phyloP scores from a whole-genome alignment of 2,888 invertebrate genomes.

The Congeria kusceri region DNA sequence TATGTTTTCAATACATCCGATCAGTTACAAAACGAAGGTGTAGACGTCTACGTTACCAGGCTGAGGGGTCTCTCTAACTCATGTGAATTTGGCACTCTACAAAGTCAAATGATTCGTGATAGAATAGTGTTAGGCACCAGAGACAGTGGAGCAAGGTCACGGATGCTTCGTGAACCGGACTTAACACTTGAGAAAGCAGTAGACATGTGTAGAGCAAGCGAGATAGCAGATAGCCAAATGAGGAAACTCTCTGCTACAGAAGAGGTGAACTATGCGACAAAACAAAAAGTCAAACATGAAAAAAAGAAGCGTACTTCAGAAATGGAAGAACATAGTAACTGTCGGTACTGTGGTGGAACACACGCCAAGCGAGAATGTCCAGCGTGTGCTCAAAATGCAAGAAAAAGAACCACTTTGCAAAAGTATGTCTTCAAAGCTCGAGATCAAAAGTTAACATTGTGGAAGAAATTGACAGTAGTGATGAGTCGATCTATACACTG shows the following conservation, averaged over 20 bases:
- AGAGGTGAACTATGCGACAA: slow-evolving; percentile 12
- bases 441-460: no score
- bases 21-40: background rate
- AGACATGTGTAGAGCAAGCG: slow-evolving; percentile 4
- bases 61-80: background rate
- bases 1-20: background rate
- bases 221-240: slow-evolving; percentile 13
- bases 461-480: slow-evolving; percentile 1
- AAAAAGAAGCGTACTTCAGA: background rate
- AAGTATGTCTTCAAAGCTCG: slow-evolving; percentile 21
- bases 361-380: slow-evolving; percentile 30
- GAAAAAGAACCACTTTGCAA: slow-evolving; percentile 46
- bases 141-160: background rate
- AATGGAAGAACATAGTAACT: background rate
- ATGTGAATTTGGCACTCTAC: background rate
- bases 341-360: slow-evolving; percentile 3
- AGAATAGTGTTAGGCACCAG: slow-evolving; percentile 4
- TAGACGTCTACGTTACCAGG: background rate
- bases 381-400: slow-evolving; percentile 43
- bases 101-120: background rate
- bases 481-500: slow-evolving; percentile 5
- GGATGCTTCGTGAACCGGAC: background rate
- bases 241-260: background rate
- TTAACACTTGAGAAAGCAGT: slow-evolving; percentile 13
- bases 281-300: background rate